These are phyloP conservation scores for Macrostomum cliftonense DNA, from an alignment of 2,888 invertebrate species.

Conservation along the genomic window DNA sequence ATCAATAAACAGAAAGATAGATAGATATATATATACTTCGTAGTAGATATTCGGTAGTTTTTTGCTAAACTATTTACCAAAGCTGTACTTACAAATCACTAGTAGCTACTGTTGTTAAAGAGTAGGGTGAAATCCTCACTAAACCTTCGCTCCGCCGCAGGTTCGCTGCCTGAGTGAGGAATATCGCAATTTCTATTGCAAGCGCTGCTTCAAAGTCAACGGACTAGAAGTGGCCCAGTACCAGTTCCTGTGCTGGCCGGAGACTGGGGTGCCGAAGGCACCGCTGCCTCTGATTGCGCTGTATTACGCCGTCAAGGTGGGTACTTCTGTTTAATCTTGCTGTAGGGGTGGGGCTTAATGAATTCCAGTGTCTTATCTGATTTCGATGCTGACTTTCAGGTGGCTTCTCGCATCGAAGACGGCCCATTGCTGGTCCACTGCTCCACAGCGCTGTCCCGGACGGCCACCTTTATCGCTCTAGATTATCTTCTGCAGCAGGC, in stretches of 20 bases:
- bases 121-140: no score
- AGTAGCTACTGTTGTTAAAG: no score
- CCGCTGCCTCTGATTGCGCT: constrained; percentile 30
- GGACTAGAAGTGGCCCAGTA: constrained; percentile 16
- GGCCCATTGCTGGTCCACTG: constrained; percentile 31
- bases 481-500: constrained; percentile 31
- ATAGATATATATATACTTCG: no score
- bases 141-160: no score
- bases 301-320: constrained; percentile 15
- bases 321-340: constrained; percentile 17
- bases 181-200: no score
- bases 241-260: constrained; percentile 32
- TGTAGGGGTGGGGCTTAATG: no score
- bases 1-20: no score
- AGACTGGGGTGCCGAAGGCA: constrained; percentile 27
- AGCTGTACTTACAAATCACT: no score
- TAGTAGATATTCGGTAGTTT: no score
- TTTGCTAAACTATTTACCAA: no score
- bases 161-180: constrained; percentile 43
- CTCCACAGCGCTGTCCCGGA: constrained; percentile 27
- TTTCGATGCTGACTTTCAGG: background rate
- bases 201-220: no score
- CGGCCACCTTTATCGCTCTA: constrained; percentile 31
- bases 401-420: background rate
- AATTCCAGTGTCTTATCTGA: background rate